Conservation (phyloP, 1,140 invertebrate genomes). For the silkworm (Bombyx mori) region DNA sequence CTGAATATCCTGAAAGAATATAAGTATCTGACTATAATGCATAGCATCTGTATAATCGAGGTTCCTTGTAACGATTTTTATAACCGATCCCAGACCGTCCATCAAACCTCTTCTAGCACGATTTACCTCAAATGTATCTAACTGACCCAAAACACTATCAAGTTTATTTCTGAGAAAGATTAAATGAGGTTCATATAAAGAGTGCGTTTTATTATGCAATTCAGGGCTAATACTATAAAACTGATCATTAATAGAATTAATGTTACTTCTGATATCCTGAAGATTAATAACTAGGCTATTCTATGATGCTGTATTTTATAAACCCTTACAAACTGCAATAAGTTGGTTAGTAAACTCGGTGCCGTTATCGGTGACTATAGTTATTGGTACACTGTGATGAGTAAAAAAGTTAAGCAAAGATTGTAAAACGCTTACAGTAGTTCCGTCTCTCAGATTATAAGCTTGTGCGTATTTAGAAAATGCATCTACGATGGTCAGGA, state of each 20-base stretch:
- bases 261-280: too few species aligned
- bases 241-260: too few species aligned
- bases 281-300: not conserved
- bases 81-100: slow-evolving; percentile 19
- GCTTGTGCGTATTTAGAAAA: slow-evolving; percentile 19
- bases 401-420: slow-evolving; percentile 9
- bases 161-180: too few species aligned
- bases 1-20: slow-evolving; percentile 13
- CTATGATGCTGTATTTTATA: slow-evolving; percentile 12
- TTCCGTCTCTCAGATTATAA: slow-evolving; percentile 8
- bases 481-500: slow-evolving; percentile 10
- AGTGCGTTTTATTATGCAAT: too few species aligned
- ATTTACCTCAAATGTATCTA: slow-evolving; percentile 7
- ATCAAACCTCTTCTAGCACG: slow-evolving; percentile 20
- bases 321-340: slow-evolving; percentile 9
- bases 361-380: slow-evolving; percentile 10
- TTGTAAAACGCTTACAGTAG: slow-evolving; percentile 9
- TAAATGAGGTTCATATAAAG: too few species aligned
- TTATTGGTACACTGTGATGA: slow-evolving; percentile 11
- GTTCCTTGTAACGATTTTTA: slow-evolving; percentile 23
- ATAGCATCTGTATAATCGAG: slow-evolving; percentile 19
- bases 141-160: too few species aligned
- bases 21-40: slow-evolving; percentile 16
- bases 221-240: too few species aligned
- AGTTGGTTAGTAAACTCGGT: slow-evolving; percentile 15